Base-by-base conservation (phyloP, 2,797 vertebrate species). In the Onychomys torridus region DNA sequence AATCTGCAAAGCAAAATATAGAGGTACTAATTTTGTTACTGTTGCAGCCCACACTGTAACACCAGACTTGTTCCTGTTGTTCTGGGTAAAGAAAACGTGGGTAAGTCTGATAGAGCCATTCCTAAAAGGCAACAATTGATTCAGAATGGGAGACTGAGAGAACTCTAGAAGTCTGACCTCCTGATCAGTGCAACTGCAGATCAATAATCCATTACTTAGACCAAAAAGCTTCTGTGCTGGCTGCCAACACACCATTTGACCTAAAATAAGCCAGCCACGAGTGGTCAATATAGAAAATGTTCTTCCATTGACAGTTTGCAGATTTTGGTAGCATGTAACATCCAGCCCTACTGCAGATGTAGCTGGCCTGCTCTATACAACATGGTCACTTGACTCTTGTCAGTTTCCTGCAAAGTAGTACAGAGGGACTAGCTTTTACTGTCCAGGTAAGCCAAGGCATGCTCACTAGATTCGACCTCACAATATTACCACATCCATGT, bases 111-210 rank as follows among this genome's bases (percentile, higher is more conserved):
- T 88, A 95, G 25, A 90, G 43, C 49, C 46, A 6, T 97, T 97
- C 85, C 94, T 96, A 55, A 97, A 97, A 95, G 81, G 93, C 69
- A 97, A 61, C 89, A 89, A 96, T 95, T 97, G 97, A 96, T 97
- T 97, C 79, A 96, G 46, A 97, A 89, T 49, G 59, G 78, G 69
- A 91, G 52, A 52, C 87, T 77, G 93, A 90, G 90, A 97, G 96
- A 97, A 96, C 96, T 46, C 83, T 96, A 95, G 87, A 96, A 97
- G 83, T 89, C 78, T 97, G 96, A 98, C 98, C 96, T 98, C 98
- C 93, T 94, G 59, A 96, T 97, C 63, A 40, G 69, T 96, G 95
- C 94, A 96, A 96, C 83, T 93, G 19, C 92, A 97, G 96, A 97
- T 97, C 96, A 97, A 84, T 94, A 97, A 97, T 90, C 85, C 93